Conservation (phyloP, 2,113 vertebrate genomes). For the Donacobius atricapilla region DNA sequence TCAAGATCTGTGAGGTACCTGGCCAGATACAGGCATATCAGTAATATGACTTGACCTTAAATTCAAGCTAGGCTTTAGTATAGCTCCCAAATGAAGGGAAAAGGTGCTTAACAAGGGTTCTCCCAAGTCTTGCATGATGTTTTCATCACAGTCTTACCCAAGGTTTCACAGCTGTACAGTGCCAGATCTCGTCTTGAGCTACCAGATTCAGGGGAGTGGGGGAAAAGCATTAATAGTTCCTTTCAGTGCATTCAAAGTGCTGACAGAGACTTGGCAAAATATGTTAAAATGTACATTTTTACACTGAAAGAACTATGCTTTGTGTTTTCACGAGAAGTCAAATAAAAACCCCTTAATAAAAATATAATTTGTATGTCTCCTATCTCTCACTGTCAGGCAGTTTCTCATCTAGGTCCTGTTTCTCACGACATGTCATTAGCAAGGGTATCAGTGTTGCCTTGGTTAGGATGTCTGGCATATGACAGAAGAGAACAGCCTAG, state of each 20-base stretch:
- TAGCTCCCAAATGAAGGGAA: background rate
- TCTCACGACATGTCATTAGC: background rate
- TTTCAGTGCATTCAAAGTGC: background rate
- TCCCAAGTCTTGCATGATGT: background rate
- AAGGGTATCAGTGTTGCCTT: background rate
- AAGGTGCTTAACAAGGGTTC: background rate
- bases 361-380: background rate
- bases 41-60: background rate
- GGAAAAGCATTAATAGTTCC: background rate
- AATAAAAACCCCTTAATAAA: background rate
- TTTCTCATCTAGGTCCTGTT: background rate
- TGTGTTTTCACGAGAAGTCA: background rate
- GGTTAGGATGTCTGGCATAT: background rate
- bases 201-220: rapidly evolving
- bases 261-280: background rate
- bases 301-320: background rate
- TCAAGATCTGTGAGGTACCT: background rate
- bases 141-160: background rate
- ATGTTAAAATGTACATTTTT: background rate
- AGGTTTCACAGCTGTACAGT: background rate
- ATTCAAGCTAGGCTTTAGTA: background rate
- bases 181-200: background rate
- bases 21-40: background rate
- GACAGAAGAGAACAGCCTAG: background rate
- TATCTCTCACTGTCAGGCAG: background rate